Evolutionary conservation across 2,113 vertebrate species (phyloP).

Genomic region (Centrocercus urophasianus): DNA sequence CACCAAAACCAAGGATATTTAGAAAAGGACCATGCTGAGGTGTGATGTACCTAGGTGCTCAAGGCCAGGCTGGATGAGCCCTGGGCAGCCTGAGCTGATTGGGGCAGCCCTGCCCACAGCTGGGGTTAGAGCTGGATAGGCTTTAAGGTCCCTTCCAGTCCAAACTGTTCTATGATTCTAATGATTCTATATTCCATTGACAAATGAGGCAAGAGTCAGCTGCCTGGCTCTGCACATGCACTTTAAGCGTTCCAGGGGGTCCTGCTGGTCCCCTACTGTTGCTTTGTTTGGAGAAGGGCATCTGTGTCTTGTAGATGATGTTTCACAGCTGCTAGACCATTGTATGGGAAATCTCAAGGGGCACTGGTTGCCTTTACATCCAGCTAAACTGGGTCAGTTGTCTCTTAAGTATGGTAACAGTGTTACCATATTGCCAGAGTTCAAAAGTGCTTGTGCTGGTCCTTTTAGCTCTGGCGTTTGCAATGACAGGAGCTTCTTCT

Average conservation of each 20-base stretch:
- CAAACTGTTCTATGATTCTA: too few species aligned
- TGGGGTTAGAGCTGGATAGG: too few species aligned
- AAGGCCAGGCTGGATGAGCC: too few species aligned
- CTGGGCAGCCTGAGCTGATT: too few species aligned
- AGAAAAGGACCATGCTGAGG: not conserved
- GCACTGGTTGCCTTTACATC: not conserved
- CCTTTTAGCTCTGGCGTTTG: not conserved
- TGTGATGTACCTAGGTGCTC: not conserved
- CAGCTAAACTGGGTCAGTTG: not conserved
- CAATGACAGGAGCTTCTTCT: not conserved
- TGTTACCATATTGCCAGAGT: not conserved
- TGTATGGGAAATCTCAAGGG: not conserved
- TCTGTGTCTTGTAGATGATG: not conserved
- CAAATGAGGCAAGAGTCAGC: not conserved
- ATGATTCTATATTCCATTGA: not conserved
- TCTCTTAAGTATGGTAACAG: not conserved
- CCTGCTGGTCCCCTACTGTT: not conserved
- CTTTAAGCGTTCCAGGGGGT: not conserved
- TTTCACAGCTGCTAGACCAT: too few species aligned
- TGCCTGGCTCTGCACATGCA: not conserved
- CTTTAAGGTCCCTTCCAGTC: too few species aligned
- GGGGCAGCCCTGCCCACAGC: too few species aligned
- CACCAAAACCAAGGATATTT: not conserved
- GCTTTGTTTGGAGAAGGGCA: not conserved
- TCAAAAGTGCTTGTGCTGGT: not conserved